Conservation (phyloP, 1,140 invertebrate species). For the Trichomalopsis sarcophagae region DNA sequence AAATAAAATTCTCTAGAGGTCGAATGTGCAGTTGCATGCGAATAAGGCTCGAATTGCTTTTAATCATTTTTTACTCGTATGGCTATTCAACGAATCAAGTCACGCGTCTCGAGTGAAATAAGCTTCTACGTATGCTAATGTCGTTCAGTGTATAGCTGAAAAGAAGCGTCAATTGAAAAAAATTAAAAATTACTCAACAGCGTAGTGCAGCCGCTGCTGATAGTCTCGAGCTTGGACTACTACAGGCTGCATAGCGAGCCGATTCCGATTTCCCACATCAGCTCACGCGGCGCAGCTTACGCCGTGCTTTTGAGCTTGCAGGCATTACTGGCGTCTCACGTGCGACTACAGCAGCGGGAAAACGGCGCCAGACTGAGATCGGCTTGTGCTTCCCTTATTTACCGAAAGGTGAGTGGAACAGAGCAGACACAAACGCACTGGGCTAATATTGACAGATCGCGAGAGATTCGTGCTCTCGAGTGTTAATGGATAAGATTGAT, state of each 20-base stretch:
- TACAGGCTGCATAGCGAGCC: not conserved
- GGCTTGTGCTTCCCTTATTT: not conserved
- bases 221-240: not conserved
- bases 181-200: not conserved
- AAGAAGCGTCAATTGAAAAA: not conserved
- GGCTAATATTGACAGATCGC: not conserved
- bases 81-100: not conserved
- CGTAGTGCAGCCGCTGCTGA: not conserved
- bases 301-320: not conserved
- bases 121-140: not conserved
- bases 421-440: not conserved
- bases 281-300: not conserved
- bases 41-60: not conserved
- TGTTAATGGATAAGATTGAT: not conserved
- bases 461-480: not conserved
- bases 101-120: not conserved
- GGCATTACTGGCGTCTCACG: not conserved
- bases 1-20: too few species aligned
- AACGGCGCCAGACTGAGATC: not conserved
- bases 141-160: not conserved
- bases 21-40: too few species aligned
- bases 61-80: not conserved
- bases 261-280: not conserved
- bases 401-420: not conserved
- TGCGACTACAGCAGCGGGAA: not conserved